Percentiles rank a stretch among this genome's conserved stretches.
phyloP scores from a whole-genome alignment of 1,140 invertebrate genomes.

The silkworm (Bombyx mori) region ASM3026992v2 NC_085110.1:8129501-8130000 shows the following conservation, averaged over 20 bases:
- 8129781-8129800: slow-evolving; percentile 21
- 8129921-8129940: slow-evolving; percentile 63
- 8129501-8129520: no score
- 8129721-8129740: no score
- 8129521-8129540: no score
- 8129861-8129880: slow-evolving; percentile 24
- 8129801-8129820: slow-evolving; percentile 38
- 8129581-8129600: no score
- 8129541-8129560: no score
- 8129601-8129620: no score
- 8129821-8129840: slow-evolving; percentile 33
- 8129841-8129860: slow-evolving; percentile 34
- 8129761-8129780: slow-evolving; percentile 16
- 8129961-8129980: slow-evolving; percentile 49
- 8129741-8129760: slow-evolving; percentile 25
- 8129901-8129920: slow-evolving; percentile 53
- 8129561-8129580: no score
- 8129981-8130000: slow-evolving; percentile 33
- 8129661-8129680: no score
- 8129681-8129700: no score
- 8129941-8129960: slow-evolving; percentile 65
- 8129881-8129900: slow-evolving; percentile 35
- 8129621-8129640: no score
- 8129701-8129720: no score
- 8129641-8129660: no score